These are phyloP conservation scores for Graptemys geographica DNA, from an alignment of 2,797 vertebrate genomes.

Conservation along the genomic window DNA sequence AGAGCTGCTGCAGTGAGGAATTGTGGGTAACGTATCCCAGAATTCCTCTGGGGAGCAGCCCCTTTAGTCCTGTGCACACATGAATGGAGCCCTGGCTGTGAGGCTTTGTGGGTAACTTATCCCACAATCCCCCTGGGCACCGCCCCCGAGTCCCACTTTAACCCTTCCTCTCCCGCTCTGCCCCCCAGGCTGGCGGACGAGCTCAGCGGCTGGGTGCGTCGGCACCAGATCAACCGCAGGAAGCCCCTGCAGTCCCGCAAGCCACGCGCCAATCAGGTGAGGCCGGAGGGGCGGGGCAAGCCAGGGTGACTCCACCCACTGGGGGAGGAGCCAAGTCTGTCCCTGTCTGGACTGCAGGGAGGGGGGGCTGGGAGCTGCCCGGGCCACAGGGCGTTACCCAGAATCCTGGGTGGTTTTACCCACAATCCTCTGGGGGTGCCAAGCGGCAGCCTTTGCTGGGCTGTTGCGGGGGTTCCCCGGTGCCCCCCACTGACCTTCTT, in stretches of 20 bases:
- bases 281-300: neutral
- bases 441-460: neutral
- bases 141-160: too few species aligned
- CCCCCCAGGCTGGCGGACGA: constrained; percentile 87
- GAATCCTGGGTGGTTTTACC: neutral
- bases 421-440: neutral
- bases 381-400: neutral
- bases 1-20: neutral
- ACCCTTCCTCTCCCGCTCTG: neutral
- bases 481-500: neutral
- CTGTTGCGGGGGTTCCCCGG: neutral
- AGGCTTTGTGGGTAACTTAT: neutral
- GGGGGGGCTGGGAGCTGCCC: neutral
- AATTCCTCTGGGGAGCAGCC: too few species aligned
- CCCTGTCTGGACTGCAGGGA: neutral
- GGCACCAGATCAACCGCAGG: constrained; percentile 91
- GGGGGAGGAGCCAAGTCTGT: too few species aligned
- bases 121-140: neutral
- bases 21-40: neutral
- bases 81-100: neutral
- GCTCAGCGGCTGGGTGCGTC: constrained; percentile 90
- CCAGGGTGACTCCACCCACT: neutral
- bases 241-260: constrained; percentile 76
- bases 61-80: too few species aligned
- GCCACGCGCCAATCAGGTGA: constrained; percentile 67